These are phyloP conservation scores for Xiphophorus maculatus DNA, from an alignment of 2,113 vertebrate genomes.

Conservation along the genomic window DNA sequence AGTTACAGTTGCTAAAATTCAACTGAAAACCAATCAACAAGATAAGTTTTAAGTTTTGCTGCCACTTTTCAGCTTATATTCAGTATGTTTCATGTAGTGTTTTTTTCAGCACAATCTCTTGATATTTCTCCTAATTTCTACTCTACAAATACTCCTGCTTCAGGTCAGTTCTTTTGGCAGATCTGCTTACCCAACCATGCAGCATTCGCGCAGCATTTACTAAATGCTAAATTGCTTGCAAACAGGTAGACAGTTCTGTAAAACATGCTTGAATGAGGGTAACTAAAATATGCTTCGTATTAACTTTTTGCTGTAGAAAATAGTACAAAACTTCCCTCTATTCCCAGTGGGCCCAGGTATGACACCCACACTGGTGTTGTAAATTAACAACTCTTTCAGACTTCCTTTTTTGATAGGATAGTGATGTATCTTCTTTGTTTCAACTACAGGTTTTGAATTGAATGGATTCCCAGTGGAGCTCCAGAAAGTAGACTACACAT, in stretches of 20 bases:
- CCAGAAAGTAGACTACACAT: constrained; percentile 67
- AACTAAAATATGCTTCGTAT: constrained; percentile 27
- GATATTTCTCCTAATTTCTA: background rate
- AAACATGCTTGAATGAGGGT: constrained; percentile 15
- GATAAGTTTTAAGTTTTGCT: background rate
- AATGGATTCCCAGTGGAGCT: constrained; percentile 64
- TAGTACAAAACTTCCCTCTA: constrained; percentile 31
- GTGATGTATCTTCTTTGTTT: constrained; percentile 35
- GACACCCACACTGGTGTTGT: constrained; percentile 14
- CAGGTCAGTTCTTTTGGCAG: too few relatives aligned
- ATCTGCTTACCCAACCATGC: background rate
- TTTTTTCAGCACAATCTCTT: background rate
- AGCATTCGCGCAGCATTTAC: too few relatives aligned
- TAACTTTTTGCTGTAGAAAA: constrained; percentile 63
- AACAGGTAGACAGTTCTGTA: constrained; percentile 15
- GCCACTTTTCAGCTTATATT: background rate
- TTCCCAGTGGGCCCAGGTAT: constrained; percentile 32
- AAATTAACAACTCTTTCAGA: constrained; percentile 44
- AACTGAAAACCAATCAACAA: background rate
- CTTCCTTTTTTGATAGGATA: constrained; percentile 9
- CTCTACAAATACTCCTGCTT: background rate
- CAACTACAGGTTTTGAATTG: constrained; percentile 41
- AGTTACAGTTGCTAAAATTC: too few relatives aligned
- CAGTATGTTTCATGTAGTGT: background rate
- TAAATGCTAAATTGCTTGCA: constrained; percentile 5